Evolutionary conservation across 2,888 invertebrate genomes (phyloP).

Genomic region (Stratiomys singularior): DNA sequence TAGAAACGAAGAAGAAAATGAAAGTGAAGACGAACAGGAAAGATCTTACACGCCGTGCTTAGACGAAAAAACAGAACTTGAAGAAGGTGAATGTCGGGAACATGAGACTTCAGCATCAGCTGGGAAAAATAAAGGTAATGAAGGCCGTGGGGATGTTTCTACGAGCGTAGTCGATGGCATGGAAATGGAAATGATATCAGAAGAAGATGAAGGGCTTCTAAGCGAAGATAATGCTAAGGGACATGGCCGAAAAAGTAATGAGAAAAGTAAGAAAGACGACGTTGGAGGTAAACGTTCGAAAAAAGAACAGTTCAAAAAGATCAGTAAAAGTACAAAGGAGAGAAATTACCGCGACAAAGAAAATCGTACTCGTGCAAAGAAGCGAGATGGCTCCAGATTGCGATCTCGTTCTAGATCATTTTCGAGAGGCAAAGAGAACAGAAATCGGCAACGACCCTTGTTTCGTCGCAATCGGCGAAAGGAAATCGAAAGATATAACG

Average conservation of each 20-base stretch:
- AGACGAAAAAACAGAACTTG: slow-evolving; percentile 70
- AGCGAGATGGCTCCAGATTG: slow-evolving; percentile 42
- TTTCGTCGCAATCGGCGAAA: slow-evolving; percentile 72
- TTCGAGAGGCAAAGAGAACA: slow-evolving; percentile 62
- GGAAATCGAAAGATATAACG: slow-evolving; percentile 85
- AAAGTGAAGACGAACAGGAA: slow-evolving; percentile 67
- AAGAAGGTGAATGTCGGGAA: slow-evolving; percentile 22
- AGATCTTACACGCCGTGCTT: slow-evolving; percentile 79
- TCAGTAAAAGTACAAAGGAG: slow-evolving; percentile 80
- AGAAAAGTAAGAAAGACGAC: slow-evolving; percentile 60
- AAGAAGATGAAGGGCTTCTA: slow-evolving; percentile 74
- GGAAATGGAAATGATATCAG: slow-evolving; percentile 80
- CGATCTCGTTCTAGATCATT: slow-evolving; percentile 51
- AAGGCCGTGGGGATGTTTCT: slow-evolving; percentile 47
- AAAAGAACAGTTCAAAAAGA: slow-evolving; percentile 80
- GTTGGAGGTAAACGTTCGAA: slow-evolving; percentile 61
- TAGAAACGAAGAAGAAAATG: not conserved
- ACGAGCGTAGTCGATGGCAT: slow-evolving; percentile 69
- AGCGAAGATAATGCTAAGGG: slow-evolving; percentile 68
- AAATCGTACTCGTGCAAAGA: slow-evolving; percentile 57
- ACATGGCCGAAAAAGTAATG: slow-evolving; percentile 53
- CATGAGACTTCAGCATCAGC: slow-evolving; percentile 13
- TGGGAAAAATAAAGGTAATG: slow-evolving; percentile 48
- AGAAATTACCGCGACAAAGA: slow-evolving; percentile 78
- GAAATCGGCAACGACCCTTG: slow-evolving; percentile 53